Base-by-base conservation (phyloP, 2,797 vertebrate species). In the Botia almorhae region DNA sequence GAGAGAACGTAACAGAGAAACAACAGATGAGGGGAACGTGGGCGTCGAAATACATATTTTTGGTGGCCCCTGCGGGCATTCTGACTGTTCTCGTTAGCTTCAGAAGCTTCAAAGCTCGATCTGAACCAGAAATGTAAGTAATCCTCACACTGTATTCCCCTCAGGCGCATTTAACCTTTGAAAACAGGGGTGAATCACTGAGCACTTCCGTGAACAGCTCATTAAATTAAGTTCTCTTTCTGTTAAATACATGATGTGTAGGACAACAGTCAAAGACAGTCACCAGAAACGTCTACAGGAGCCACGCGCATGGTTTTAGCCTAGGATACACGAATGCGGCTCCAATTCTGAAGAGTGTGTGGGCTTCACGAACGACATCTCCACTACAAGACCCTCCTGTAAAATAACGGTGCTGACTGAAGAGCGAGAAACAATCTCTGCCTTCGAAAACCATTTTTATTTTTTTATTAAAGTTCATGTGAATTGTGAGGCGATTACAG, bases 41-140 rank as follows among this genome's bases (percentile, higher is more conserved):
- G 78, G 86, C 53, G 82, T 73, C 69, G 43, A 81, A 67, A 80
- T 61, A 76, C 36, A 69, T 81, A 85, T 86, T 86, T 87, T 81
- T 46, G 55, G 83, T 72, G 85, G 60, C 70, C 81, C 83, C 82
- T 83, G 73, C 70, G 81, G 86, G 81, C 83, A 84, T 80, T 74
- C 56, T 79, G 85, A 82, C 85, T 83, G 64, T 68, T 85, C 36
- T 74, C 58, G 82, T 85, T 85, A 86, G 63, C 80, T 78, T 86
- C 81, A 85, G 83, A 85, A 74, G 33, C 60, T 75, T 83, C 71
- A 80, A 78, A 86, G 74, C 19, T 63, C 53, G 76, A 77, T 65
- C 64, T 67, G 71, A 83, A 36, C 43, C 58, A 51, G 56, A 81
- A 81, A 79, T 74, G 33, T 63, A 81, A 85, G 81, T 74, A 84